Evolutionary conservation across 2,888 invertebrate genomes (phyloP), one percentile per base, ranked within the genome.

Genomic region (Aphidius colemani): DNA sequence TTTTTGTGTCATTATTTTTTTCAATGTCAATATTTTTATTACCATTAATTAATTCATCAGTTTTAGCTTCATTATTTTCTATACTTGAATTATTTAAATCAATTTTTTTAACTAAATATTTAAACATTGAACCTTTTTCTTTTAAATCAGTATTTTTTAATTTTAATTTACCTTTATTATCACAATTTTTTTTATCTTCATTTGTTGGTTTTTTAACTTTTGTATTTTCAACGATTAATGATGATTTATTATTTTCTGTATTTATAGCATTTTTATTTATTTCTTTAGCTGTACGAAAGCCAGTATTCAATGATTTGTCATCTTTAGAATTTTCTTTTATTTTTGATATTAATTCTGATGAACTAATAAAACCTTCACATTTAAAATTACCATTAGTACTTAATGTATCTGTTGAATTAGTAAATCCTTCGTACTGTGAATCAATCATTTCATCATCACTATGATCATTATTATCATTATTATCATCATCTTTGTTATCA

Each of bases 241-340:
- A 43, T 57, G 43, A 55, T 59, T 40, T 30, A 53, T 7, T 53
- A 40, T 8, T 39, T 7, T 9, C 39, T 9, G 53, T 1, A 43
- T 43, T 13, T 11, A 9, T n/a, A n/a, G 7, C 3, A 63, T 39
- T 58, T 41, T 8, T 46, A 65, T 62, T 71, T 51, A 78, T 68
- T 66, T 78, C 75, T 63, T 73, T 70, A 13, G 79, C 79, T 45
- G 76, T 74, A 66, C 72, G 74, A 55, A 77, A 79, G 44, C 66
- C 67, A 41, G 65, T 41, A 60, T 30, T 18, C 7, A 59, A 63
- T 30, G 30, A 5, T 67, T 13, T 51, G 48, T 45, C 9, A 45
- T 61, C 45, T 51, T 13, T 63, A 61, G n/a, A 66, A 67, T 57
- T 61, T 60, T 30, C 30, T 30, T 30, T 30, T 30, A 30, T 30